A percentile compares a stretch with the other conserved stretches of the same genome.
Conservation (phyloP, 2,797 vertebrate genomes). For the Gymnothorax javanicus region DNA sequence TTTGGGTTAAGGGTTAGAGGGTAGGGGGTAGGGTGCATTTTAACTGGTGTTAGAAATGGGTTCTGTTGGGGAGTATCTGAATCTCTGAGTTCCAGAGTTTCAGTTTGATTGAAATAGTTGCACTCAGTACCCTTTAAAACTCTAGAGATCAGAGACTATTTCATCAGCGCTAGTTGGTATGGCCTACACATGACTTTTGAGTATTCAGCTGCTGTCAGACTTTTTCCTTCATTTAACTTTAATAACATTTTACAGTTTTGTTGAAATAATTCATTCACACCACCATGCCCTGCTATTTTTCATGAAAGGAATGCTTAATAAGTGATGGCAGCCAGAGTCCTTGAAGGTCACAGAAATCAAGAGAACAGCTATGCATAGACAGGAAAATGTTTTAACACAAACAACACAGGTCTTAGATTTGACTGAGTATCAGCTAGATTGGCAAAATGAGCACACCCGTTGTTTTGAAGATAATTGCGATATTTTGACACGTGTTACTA, state of each 20-base stretch:
- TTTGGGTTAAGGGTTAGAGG: no score
- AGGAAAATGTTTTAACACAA: neutral
- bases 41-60: neutral
- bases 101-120: neutral
- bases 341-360: neutral
- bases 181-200: neutral
- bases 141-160: neutral
- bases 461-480: neutral
- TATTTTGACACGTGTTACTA: neutral
- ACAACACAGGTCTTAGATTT: neutral
- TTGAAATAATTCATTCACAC: neutral
- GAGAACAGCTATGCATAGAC: neutral
- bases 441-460: neutral
- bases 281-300: neutral
- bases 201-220: neutral
- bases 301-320: neutral
- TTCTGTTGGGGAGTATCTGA: neutral
- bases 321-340: neutral
- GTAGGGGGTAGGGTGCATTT: no score
- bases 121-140: neutral
- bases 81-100: slow-evolving; percentile 1
- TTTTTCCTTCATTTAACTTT: neutral
- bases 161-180: neutral
- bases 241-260: neutral
- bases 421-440: neutral